Base-by-base conservation (phyloP, 1,140 invertebrate species). In the Drosophila persimilis region DNA sequence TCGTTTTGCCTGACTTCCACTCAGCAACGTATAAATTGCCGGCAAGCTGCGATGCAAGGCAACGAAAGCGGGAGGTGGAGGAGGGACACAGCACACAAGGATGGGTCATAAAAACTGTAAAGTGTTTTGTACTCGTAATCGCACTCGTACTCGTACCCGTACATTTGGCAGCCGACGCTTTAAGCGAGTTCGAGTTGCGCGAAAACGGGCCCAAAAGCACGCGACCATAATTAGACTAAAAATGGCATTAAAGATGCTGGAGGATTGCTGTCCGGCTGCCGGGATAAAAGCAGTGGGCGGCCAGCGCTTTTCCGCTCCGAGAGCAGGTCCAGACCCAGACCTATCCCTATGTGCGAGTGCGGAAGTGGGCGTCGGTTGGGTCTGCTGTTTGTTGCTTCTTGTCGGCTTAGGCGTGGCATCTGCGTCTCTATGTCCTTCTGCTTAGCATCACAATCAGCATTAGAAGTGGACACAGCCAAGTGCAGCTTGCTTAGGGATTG, bases 211-310 rank as follows among this genome's bases (percentile, higher is more conserved):
- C 29, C 29, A 9, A 9, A 35, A 53, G 73, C 41, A 57, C 15
- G 43, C 44, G 58, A 29, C 53, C 57, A 61, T 73, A 78, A 78
- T 78, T 78, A 67, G 74, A 77, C 73, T 57, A 55, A 39, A 65
- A 67, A 22, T 54, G 59, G 47, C 39, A 52, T 72, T 67, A 66
- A 51, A 46, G 61, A 29, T 31, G 45, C 46, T 35, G 47, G 44
- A 43, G 48, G 31, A 60, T 51, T 52, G 51, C 29, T 47, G 45
- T 17, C 5, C 45, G 4, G 17, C 17, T 47, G 11, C 45, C 17
- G 11, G n/a, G 11, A 11, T 47, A 22, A 11, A 47, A 22, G 5
- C 48, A 51, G 13, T 6, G 15, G n/a, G n/a, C n/a, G 24, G 6
- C 13, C 4, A 39, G 8, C 6, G 15, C 15, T 22, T 22, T 53